Percentiles rank a stretch among this genome's conserved stretches.
These are phyloP conservation scores for Micromussa lordhowensis DNA, from an alignment of 92 coral and sea anemone genomes.

Conservation along the genomic window DNA sequence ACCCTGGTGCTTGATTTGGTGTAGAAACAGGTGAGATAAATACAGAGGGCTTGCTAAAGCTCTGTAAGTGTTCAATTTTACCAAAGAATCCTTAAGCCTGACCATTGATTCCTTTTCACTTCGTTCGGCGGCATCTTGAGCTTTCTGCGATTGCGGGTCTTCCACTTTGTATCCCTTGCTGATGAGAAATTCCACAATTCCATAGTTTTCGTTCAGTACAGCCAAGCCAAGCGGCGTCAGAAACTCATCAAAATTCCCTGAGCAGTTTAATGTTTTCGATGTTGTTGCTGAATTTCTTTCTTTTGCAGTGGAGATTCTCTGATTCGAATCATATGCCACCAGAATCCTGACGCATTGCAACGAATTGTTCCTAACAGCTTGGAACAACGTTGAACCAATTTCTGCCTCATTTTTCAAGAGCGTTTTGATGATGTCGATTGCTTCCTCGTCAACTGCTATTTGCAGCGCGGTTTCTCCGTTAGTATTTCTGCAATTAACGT, in stretches of 20 bases:
- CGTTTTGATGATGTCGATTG: constrained; percentile 49
- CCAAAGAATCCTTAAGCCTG: constrained; percentile 78
- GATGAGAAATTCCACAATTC: constrained; percentile 75
- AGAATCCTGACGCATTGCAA: constrained; percentile 72
- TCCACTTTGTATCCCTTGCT: constrained; percentile 76
- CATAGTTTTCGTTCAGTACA: constrained; percentile 77
- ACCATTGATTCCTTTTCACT: constrained; percentile 53
- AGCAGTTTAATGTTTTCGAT: neutral
- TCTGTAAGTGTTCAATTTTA: constrained; percentile 77
- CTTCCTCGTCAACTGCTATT: constrained; percentile 77
- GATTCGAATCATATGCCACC: constrained; percentile 60
- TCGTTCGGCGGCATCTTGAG: constrained; percentile 44
- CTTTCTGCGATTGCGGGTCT: constrained; percentile 64
- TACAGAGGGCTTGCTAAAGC: constrained; percentile 87
- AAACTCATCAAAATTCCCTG: constrained; percentile 49
- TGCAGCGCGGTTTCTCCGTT: constrained; percentile 82
- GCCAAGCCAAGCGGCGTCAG: constrained; percentile 86
- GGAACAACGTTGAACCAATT: constrained; percentile 75
- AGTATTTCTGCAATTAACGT: constrained; percentile 69
- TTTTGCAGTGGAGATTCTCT: constrained; percentile 3
- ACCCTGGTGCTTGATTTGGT: constrained; percentile 30
- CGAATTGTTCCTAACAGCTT: constrained; percentile 75
- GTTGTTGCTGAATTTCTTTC: neutral
- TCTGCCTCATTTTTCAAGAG: constrained; percentile 70
- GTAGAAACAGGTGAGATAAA: constrained; percentile 60